Conservation (phyloP, 2,888 invertebrate species). For the Synanthedon tipuliformis region DNA sequence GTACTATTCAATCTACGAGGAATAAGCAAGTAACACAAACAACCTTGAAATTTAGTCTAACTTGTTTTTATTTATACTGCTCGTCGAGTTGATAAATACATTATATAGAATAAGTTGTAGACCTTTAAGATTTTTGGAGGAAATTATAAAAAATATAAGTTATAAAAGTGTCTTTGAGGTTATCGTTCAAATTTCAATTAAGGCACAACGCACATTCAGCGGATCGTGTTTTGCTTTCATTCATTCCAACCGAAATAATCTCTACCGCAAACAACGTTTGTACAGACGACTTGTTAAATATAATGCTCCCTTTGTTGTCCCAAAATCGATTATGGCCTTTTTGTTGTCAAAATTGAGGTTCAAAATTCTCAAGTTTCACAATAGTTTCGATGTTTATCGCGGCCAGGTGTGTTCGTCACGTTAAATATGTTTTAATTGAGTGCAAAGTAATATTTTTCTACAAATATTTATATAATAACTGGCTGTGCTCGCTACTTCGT, state of each 20-base stretch:
- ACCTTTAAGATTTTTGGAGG: neutral
- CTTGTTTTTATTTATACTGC: no score
- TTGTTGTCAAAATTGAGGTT: slow-evolving; percentile 70
- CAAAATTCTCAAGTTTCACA: slow-evolving; percentile 62
- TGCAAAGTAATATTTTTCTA: slow-evolving; percentile 17
- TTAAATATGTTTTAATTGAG: slow-evolving; percentile 65
- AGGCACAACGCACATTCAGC: slow-evolving; percentile 39
- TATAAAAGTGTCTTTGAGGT: slow-evolving; percentile 41
- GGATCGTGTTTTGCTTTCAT: slow-evolving; percentile 67
- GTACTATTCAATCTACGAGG: no score
- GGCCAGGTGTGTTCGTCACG: slow-evolving; percentile 48
- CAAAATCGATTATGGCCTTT: slow-evolving; percentile 69
- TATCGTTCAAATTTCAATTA: slow-evolving; percentile 63
- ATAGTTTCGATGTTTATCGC: slow-evolving; percentile 66
- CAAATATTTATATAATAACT: no score
- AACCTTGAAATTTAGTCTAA: no score
- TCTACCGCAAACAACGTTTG: slow-evolving; percentile 65
- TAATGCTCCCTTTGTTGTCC: slow-evolving; percentile 59
- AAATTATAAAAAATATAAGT: slow-evolving; percentile 20
- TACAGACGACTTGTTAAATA: slow-evolving; percentile 68
- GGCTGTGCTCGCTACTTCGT: no score
- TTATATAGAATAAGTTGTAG: no score
- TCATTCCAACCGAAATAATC: slow-evolving; percentile 70
- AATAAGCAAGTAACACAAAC: no score
- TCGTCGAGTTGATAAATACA: no score